Base-by-base conservation (phyloP, 2,113 vertebrate species). In the Uropsilus gracilis region DNA sequence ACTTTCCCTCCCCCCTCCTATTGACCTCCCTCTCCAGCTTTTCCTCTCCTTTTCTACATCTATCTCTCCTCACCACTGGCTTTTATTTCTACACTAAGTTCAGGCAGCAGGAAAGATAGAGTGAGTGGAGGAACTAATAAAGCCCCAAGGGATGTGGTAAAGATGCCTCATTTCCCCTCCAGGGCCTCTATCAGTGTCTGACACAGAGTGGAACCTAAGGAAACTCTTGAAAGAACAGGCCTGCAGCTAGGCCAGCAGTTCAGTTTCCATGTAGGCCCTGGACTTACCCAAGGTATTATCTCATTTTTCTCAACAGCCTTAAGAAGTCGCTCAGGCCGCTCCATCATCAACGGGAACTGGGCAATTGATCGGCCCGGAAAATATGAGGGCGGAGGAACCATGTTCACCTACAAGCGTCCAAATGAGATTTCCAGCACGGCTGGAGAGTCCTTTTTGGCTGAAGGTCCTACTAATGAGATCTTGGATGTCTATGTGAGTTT, bases 341-440 rank as follows among this genome's bases (percentile, higher is more conserved):
- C 99, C 95, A 99, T 99, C 98, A 99, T 99, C 97, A 99, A 99
- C 2, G 99, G 99, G 8, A 99, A 99, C 98, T 99, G 99, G 99
- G 99, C 99, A 1, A 99, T 99, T 63, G 99, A 99, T 87, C 98
- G 99, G 6, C 99, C 99, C 0, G 99, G 99, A 42, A 99, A 98
- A 92, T 99, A 99, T 0, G 99, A 99, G 87, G 99, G 99, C 0
- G 99, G 98, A 34, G 99, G 99, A 34, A 99, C 99, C 0, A 98
- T 99, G 99, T 99, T 99, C 98, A 99, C 98, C 14, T 99, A 99
- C 66, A 98, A 99, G 18, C 98, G 99, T 82, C 99, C 99, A 69
- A 99, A 99, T 82, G 99, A 99, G 97, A 99, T 99, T 96, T 99
- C 99, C 24, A 99, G 98, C 98, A 99, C 99, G 0, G 98, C 99